Evolutionary conservation across 1,140 invertebrate genomes (phyloP).

Genomic region (Lepidostoma basale): DNA sequence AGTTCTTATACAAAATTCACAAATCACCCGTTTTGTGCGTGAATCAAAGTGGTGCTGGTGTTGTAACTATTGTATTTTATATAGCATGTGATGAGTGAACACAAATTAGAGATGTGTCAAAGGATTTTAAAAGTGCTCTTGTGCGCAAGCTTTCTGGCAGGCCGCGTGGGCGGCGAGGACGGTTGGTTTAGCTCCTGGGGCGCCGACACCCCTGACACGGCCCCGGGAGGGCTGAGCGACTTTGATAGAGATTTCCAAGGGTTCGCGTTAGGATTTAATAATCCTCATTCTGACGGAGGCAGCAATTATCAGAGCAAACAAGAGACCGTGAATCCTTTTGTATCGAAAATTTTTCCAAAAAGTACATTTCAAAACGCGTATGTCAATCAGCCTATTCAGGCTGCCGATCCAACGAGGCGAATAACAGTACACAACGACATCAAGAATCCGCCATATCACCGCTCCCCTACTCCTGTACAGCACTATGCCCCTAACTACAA

Average conservation of each 20-base stretch:
- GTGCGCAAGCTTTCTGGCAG: background rate
- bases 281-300: background rate
- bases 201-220: background rate
- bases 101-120: background rate
- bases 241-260: background rate
- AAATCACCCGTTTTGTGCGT: background rate
- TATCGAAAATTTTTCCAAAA: background rate
- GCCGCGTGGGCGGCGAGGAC: background rate
- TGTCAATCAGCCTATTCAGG: background rate
- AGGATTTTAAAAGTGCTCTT: conserved; percentile 22
- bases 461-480: background rate
- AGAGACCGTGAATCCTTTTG: background rate
- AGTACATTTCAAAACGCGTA: background rate
- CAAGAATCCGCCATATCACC: background rate
- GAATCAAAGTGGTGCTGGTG: too few species aligned
- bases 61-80: too few species aligned
- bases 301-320: background rate
- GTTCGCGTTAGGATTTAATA: background rate
- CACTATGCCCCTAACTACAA: conserved; percentile 3
- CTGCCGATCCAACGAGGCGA: background rate
- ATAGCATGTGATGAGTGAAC: conserved; percentile 3
- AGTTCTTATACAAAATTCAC: too few species aligned
- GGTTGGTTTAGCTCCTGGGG: background rate
- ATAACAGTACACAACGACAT: background rate
- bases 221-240: background rate